Base-by-base conservation (phyloP, 2,797 vertebrate genomes). In the Hyperoplus immaculatus region DNA sequence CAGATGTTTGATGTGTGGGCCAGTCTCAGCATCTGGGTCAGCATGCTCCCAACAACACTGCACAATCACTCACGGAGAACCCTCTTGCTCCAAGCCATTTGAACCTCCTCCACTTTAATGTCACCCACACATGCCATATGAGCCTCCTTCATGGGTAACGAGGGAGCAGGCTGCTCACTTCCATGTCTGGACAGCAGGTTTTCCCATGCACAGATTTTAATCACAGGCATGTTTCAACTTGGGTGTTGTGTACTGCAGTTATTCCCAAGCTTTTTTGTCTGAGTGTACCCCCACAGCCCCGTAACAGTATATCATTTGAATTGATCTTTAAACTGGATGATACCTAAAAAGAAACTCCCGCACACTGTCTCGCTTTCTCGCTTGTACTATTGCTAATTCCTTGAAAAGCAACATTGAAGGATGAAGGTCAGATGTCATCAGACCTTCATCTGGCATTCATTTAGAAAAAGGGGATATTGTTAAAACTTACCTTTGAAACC, bases 141-240 rank as follows among this genome's bases (percentile, higher is more conserved):
- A 93, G 81, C 83, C 84, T 87, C 62, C 60, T 88, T 90, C 58
- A 84, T 75, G 86, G 70, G 69, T 92, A 89, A 93, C 71, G 72
- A 82, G 80, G 79, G 81, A 83, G 86, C 81, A 80, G 81, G 88
- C 84, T 78, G 86, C 83, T 90, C 80, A 78, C 88, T 90, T 92
- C 81, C 69, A 82, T 85, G 91, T 90, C 89, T 92, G 93, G 92
- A 81, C 90, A 78, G 82, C 89, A 89, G 91, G n/a, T 92, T 93
- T 92, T 86, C 77, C 66, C 71, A 77, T 79, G 62, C 36, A 72
- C 64, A 67, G 80, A 90, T 88, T 85, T 89, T 88, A 91, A 93
- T 93, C 91, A 86, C 88, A 92, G 86, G 87, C 85, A 5, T 74
- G 75, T 71, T 62, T 89, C 81, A 72, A 75, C 80, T 70, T 60